These are phyloP conservation scores for Podargus strigoides DNA, from an alignment of 2,797 vertebrate genomes.

Conservation along the genomic window DNA sequence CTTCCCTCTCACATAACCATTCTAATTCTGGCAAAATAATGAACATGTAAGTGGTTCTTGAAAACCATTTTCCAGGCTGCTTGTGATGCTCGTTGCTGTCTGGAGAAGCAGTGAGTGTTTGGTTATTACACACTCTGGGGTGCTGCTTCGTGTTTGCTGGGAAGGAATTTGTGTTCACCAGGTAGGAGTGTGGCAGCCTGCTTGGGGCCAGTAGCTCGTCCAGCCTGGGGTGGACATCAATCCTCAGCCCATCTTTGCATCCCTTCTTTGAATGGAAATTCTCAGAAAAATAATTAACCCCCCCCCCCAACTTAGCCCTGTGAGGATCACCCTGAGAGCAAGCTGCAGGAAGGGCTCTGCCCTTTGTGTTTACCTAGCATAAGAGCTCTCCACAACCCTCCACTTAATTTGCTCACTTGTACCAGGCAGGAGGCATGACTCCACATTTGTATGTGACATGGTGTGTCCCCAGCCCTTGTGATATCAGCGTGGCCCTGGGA, in stretches of 20 bases:
- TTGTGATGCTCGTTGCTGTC: neutral
- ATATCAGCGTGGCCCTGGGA: neutral
- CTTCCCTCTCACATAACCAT: neutral
- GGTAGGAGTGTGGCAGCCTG: neutral
- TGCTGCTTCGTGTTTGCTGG: neutral
- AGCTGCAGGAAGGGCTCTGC: neutral
- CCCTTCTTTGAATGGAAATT: neutral
- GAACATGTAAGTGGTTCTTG: neutral
- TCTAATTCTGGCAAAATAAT: neutral
- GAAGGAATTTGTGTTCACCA: neutral
- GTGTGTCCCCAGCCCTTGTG: accelerated
- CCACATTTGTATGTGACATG: neutral
- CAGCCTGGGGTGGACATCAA: neutral
- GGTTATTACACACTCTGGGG: neutral
- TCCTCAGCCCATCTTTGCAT: neutral
- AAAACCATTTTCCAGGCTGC: constrained; percentile 4
- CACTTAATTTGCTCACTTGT: neutral
- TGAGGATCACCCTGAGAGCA: neutral
- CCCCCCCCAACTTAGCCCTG: neutral
- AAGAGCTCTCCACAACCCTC: neutral
- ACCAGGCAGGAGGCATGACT: neutral
- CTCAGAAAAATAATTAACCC: neutral
- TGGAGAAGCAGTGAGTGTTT: neutral
- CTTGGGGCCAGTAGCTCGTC: neutral
- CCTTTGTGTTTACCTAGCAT: neutral